Evolutionary conservation across 2,797 vertebrate genomes (phyloP).

Genomic region (Octomys mimax): DNA sequence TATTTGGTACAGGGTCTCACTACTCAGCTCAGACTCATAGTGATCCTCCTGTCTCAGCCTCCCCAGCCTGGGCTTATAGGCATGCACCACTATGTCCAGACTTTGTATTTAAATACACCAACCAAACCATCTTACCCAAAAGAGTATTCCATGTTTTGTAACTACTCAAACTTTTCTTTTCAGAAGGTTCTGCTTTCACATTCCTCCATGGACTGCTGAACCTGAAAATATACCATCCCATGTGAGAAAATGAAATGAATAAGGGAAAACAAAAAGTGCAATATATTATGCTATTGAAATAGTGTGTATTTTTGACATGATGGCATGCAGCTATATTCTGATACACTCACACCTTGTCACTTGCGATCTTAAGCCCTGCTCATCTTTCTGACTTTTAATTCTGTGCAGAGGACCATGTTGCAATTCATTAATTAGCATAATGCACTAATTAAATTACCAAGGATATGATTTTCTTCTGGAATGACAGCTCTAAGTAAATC

Average conservation of each 20-base stretch:
- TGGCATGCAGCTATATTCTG: not conserved
- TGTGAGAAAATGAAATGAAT: not conserved
- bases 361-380: not conserved
- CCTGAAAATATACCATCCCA: not conserved
- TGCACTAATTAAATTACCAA: constrained; percentile 69
- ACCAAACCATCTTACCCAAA: not conserved
- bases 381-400: constrained; percentile 14
- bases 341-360: not conserved
- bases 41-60: no score
- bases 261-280: not conserved
- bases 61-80: no score
- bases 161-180: constrained; percentile 2
- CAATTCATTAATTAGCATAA: constrained; percentile 48
- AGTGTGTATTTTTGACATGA: not conserved
- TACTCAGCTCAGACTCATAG: no score
- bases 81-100: no score
- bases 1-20: no score
- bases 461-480: constrained; percentile 18
- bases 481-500: constrained; percentile 23
- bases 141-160: not conserved
- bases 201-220: not conserved
- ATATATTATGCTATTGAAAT: not conserved
- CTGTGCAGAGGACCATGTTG: not conserved
- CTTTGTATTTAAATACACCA: not conserved
- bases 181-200: not conserved